Evolutionary conservation across 2,888 invertebrate species (phyloP).

Genomic region (Apamea sordens): DNA sequence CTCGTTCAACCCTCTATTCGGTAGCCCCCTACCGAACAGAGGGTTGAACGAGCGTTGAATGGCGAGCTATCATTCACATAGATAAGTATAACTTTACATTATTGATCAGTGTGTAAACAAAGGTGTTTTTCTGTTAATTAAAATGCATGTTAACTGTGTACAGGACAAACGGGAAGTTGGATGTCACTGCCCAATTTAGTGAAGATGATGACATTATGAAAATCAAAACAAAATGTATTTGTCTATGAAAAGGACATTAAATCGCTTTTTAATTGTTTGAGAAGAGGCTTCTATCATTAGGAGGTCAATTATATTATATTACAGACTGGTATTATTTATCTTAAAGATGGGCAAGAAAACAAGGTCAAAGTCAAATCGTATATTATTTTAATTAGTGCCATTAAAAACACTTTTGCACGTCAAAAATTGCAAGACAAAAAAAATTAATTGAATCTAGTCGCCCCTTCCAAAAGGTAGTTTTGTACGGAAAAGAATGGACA

Average conservation of each 20-base stretch:
- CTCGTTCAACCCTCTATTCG: not conserved
- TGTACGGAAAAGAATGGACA: not conserved
- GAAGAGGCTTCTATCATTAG: too few species aligned
- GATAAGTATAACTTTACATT: not conserved
- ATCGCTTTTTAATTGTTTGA: not conserved
- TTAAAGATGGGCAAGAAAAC: not conserved
- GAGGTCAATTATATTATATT: too few species aligned
- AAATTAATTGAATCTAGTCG: not conserved
- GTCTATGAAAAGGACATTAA: too few species aligned
- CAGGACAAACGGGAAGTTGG: not conserved
- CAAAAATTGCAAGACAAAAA: not conserved
- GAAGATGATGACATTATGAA: not conserved
- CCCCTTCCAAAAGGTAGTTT: not conserved
- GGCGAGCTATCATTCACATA: not conserved
- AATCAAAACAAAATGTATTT: not conserved
- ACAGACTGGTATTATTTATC: not conserved
- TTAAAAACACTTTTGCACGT: not conserved
- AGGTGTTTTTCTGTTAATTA: not conserved
- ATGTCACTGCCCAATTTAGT: not conserved
- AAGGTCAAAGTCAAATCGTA: not conserved
- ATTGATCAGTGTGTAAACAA: not conserved
- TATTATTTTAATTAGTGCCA: not conserved
- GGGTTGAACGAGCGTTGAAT: too few species aligned
- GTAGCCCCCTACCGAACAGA: too few species aligned
- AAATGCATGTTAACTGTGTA: not conserved